Conservation (phyloP, 2,888 invertebrate genomes). For the Aspidiotus destructor region DNA sequence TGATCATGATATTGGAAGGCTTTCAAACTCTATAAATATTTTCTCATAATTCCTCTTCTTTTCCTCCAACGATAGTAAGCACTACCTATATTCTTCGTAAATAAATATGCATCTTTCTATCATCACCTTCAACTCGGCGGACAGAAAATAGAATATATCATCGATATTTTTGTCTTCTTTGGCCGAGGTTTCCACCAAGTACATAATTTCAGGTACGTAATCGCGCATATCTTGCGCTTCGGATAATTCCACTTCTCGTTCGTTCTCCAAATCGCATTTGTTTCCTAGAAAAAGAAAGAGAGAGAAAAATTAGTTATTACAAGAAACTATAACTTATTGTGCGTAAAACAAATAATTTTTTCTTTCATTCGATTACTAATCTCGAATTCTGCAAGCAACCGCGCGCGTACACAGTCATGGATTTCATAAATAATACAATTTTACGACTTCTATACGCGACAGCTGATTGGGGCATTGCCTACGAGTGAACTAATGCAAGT, state of each 20-base stretch:
- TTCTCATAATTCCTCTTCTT: no score
- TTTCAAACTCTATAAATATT: no score
- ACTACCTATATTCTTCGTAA: no score
- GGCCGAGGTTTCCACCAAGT: slow-evolving; percentile 80
- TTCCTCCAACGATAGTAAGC: no score
- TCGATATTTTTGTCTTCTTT: slow-evolving; percentile 87
- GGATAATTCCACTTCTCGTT: slow-evolving; percentile 71
- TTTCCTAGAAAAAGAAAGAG: slow-evolving; percentile 48
- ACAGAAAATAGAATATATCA: slow-evolving; percentile 74
- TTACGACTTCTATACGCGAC: no score
- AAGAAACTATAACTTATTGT: neutral
- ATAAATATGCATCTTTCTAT: no score
- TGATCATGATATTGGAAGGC: no score
- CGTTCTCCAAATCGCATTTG: slow-evolving; percentile 73
- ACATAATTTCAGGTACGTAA: slow-evolving; percentile 75
- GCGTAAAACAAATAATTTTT: no score
- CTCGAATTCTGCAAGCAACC: no score
- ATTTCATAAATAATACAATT: slow-evolving; percentile 1
- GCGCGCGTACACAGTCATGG: neutral
- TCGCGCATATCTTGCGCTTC: slow-evolving; percentile 81
- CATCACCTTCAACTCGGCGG: slow-evolving; percentile 71
- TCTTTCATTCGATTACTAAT: no score
- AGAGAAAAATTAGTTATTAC: slow-evolving; percentile 7
- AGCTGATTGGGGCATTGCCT: no score
- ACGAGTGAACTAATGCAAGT: neutral